Conservation (phyloP, 2,113 vertebrate genomes). For the Cynopterus brachyotis region DNA sequence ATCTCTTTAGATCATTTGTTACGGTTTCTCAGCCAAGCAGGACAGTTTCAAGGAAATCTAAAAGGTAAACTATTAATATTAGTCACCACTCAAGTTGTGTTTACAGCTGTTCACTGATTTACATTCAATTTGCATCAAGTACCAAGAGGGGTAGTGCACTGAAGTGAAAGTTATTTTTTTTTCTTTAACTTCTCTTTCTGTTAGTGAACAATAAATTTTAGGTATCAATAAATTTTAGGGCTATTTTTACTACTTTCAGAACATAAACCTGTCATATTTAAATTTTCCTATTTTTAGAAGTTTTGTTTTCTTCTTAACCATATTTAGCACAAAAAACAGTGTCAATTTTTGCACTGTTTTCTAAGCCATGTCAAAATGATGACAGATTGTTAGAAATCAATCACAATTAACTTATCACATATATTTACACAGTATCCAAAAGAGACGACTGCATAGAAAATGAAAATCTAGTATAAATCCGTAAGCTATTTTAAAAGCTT, state of each 20-base stretch:
- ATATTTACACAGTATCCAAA: not conserved
- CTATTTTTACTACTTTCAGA: not conserved
- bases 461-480: conserved; percentile 32
- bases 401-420: conserved; percentile 7
- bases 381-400: conserved; percentile 32
- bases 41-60: conserved; percentile 46
- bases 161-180: not conserved
- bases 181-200: not conserved
- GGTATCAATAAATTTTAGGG: not conserved
- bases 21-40: conserved; percentile 47
- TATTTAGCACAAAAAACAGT: not conserved
- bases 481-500: conserved; percentile 36
- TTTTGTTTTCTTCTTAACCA: conserved; percentile 41
- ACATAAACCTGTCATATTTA: not conserved
- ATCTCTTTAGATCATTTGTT: conserved; percentile 42
- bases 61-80: conserved; percentile 18
- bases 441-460: not conserved
- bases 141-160: not conserved
- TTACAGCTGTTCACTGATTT: conserved; percentile 57
- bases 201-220: not conserved
- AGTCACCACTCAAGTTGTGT: conserved; percentile 14
- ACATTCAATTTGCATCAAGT: conserved; percentile 51
- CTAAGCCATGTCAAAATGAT: conserved; percentile 41
- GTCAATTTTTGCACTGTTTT: not conserved
- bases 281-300: not conserved